These are phyloP conservation scores for Choristoneura rosaceana DNA, from an alignment of 2,888 invertebrate genomes.

Conservation along the genomic window DNA sequence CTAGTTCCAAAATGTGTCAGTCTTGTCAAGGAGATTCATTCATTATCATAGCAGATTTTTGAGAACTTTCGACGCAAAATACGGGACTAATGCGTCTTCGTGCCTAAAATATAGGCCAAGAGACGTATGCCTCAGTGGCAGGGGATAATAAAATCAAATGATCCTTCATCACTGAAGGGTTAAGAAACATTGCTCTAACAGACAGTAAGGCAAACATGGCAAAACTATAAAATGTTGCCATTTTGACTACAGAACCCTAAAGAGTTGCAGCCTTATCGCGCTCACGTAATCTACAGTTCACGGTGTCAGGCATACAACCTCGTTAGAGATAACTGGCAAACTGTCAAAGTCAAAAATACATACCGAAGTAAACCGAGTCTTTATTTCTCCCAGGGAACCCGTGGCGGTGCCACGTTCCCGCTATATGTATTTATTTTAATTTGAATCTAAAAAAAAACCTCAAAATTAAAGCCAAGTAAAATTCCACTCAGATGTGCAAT, in stretches of 20 bases:
- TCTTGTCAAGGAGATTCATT: too few species aligned
- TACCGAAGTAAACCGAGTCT: neutral
- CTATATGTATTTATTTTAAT: slow-evolving; percentile 14
- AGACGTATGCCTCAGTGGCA: too few species aligned
- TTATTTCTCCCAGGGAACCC: slow-evolving; percentile 11
- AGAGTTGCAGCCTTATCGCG: slow-evolving; percentile 12
- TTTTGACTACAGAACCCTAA: neutral
- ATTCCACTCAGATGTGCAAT: slow-evolving; percentile 48
- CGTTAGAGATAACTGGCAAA: slow-evolving; percentile 27
- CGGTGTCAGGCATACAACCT: slow-evolving; percentile 36
- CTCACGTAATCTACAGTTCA: slow-evolving; percentile 25
- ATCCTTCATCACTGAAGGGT: too few species aligned
- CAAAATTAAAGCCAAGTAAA: slow-evolving; percentile 43
- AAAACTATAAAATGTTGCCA: too few species aligned
- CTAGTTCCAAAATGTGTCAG: too few species aligned
- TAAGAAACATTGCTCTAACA: too few species aligned
- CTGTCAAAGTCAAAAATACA: slow-evolving; percentile 41
- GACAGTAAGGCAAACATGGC: too few species aligned
- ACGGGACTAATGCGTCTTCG: too few species aligned
- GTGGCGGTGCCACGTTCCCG: slow-evolving; percentile 1
- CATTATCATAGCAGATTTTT: too few species aligned
- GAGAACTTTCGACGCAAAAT: too few species aligned
- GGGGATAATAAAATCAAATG: too few species aligned
- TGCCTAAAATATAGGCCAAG: too few species aligned
- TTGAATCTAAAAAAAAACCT: neutral